These are phyloP conservation scores for Dexiosoma caninum DNA, from an alignment of 2,888 invertebrate species.

Conservation along the genomic window DNA sequence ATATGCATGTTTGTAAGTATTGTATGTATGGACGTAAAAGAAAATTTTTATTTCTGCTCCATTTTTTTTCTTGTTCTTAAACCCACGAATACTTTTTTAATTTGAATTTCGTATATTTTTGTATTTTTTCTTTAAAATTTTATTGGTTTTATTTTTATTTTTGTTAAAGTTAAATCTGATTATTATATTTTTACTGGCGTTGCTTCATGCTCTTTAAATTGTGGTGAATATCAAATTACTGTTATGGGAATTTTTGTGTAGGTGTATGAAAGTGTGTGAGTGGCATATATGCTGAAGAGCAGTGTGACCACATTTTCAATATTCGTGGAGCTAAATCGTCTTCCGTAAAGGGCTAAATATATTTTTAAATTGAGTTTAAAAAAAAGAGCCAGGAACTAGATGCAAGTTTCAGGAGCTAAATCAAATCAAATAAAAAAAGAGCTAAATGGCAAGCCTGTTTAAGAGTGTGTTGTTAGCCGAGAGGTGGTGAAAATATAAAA, in stretches of 20 bases:
- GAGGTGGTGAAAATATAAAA: slow-evolving; percentile 28
- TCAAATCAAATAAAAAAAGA: too few species aligned
- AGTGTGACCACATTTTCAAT: too few species aligned
- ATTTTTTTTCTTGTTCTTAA: slow-evolving; percentile 24
- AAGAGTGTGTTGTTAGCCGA: background rate
- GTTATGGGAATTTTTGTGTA: slow-evolving; percentile 29
- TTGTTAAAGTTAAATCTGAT: slow-evolving; percentile 43
- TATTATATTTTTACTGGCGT: slow-evolving; percentile 23
- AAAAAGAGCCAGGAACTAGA: too few species aligned
- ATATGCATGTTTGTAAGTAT: background rate
- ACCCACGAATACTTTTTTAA: slow-evolving; percentile 35
- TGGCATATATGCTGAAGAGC: too few species aligned
- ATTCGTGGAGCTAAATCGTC: too few species aligned
- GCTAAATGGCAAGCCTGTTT: slow-evolving; percentile 1
- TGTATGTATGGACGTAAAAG: background rate
- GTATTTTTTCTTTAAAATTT: slow-evolving; percentile 19
- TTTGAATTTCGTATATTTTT: slow-evolving; percentile 39
- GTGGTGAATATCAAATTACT: slow-evolving; percentile 63
- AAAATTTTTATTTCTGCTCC: slow-evolving; percentile 39
- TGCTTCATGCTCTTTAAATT: slow-evolving; percentile 44
- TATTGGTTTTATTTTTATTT: slow-evolving; percentile 7
- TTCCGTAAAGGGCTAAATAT: too few species aligned
- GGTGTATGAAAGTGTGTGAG: background rate
- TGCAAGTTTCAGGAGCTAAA: too few species aligned
- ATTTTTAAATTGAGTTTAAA: too few species aligned